phyloP scores from a whole-genome alignment of 2,888 invertebrate species.

The Amaurobius ferox region DNA sequence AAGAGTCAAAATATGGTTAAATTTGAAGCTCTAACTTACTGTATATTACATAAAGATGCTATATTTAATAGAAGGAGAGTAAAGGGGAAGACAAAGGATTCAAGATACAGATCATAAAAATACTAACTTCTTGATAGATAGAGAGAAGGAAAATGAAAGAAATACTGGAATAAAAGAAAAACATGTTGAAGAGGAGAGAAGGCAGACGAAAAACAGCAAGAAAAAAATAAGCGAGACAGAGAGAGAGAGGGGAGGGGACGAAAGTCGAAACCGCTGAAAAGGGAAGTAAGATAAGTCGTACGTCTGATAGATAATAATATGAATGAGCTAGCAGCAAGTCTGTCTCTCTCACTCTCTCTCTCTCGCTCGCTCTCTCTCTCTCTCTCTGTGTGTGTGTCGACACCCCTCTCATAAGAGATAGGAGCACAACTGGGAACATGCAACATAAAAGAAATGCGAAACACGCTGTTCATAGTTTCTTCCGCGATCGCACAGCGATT shows the following conservation, averaged over 20 bases:
- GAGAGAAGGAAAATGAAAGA: constrained; percentile 22
- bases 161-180: constrained; percentile 21
- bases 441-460: constrained; percentile 65
- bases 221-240: neutral
- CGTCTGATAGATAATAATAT: constrained; percentile 70
- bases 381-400: constrained; percentile 38
- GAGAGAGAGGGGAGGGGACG: neutral
- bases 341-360: constrained; percentile 46
- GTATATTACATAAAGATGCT: neutral
- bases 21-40: too few relatives aligned
- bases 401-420: constrained; percentile 53
- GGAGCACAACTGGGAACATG: constrained; percentile 50
- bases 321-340: constrained; percentile 59
- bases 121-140: constrained; percentile 9
- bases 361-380: constrained; percentile 44
- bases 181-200: constrained; percentile 24
- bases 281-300: constrained; percentile 66
- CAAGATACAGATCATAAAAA: constrained; percentile 11
- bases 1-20: neutral
- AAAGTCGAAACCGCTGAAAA: constrained; percentile 55
- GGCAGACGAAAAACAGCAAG: neutral
- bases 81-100: neutral
- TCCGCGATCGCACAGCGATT: constrained; percentile 49
- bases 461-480: constrained; percentile 56
- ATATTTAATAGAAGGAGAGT: neutral